Base-by-base conservation (phyloP, 2,797 vertebrate species). In the Gallinago stenura region DNA sequence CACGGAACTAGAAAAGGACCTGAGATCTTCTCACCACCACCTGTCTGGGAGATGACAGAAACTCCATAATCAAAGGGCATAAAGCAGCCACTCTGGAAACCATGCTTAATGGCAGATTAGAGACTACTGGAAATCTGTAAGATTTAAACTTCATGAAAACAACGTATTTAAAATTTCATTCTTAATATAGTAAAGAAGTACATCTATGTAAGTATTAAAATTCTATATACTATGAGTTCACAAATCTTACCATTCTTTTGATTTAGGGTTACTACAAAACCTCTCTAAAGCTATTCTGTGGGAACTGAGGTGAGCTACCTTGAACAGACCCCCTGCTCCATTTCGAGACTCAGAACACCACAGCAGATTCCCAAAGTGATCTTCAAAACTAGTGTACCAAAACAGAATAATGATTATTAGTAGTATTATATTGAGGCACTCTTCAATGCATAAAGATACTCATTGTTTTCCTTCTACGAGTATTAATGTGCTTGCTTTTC, bases 381-480 rank as follows among this genome's bases (percentile, higher is more conserved):
- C 76, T 62, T 91, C 50, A 58, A 3, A 81, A 86, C 39, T 9
- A 20, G 20, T 30, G 41, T 11, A 84, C 28, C 75, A 83, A 64
- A 82, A 7, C 78, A 57, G 21, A 82, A 73, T 22, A 13, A 48
- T 31, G 69, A 48, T 43, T 41, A 66, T 19, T 11, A 48, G 28
- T 78, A 48, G 39, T 45, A 66, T 16, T 62, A 61, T 25, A 80
- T 2, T 80, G 73, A 51, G 88, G 85, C 77, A 76, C 82, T 87
- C 62, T 6, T 14, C 77, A 88, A 50, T 19, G 69, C 66, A 96
- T 89, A 94, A 95, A 95, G 94, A 79, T 73, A 86, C 21, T 56
- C 73, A 93, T 53, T 95, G 83, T 91, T 87, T 95, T 45, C 60
- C 30, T 39, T 87, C 87, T 90, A 91, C 95, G 83, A 86, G 58